phyloP scores from a whole-genome alignment of 1,140 invertebrate genomes.

The Parasteatoda tepidariorum region DNA sequence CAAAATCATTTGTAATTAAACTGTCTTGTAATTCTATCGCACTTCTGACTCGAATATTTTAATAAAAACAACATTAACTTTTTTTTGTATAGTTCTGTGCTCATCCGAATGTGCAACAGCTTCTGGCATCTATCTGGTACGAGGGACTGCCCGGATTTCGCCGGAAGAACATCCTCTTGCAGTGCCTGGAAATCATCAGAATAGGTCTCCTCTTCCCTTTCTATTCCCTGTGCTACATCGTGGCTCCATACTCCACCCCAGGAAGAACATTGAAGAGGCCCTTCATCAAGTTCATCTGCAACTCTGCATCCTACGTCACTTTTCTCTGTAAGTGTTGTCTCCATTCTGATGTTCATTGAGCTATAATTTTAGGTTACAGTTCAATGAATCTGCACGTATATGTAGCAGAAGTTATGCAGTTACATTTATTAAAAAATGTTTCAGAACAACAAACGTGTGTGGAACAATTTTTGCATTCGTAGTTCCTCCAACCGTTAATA shows the following conservation, averaged over 20 bases:
- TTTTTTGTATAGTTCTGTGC: constrained; percentile 87
- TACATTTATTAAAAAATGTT: no score
- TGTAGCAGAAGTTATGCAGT: no score
- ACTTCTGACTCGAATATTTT: neutral
- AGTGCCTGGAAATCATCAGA: constrained; percentile 91
- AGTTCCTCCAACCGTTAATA: no score
- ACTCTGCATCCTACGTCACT: constrained; percentile 96
- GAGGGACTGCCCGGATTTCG: constrained; percentile 96
- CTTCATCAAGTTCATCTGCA: constrained; percentile 99
- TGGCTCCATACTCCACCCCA: constrained; percentile 88
- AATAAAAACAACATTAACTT: neutral
- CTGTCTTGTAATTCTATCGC: no score
- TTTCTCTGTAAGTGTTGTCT: constrained; percentile 86
- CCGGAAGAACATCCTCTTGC: constrained; percentile 93
- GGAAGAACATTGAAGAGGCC: constrained; percentile 95
- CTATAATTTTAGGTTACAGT: no score
- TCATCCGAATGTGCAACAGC: constrained; percentile 97
- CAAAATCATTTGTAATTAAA: no score
- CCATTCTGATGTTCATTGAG: no score
- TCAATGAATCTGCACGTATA: no score
- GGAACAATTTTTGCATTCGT: no score
- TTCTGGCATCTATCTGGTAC: constrained; percentile 98
- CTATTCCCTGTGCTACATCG: constrained; percentile 91
- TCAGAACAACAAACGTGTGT: no score
- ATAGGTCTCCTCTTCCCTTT: constrained; percentile 96